Evolutionary conservation across 1,140 invertebrate species (phyloP).

Genomic region (Euura lappo): DNA sequence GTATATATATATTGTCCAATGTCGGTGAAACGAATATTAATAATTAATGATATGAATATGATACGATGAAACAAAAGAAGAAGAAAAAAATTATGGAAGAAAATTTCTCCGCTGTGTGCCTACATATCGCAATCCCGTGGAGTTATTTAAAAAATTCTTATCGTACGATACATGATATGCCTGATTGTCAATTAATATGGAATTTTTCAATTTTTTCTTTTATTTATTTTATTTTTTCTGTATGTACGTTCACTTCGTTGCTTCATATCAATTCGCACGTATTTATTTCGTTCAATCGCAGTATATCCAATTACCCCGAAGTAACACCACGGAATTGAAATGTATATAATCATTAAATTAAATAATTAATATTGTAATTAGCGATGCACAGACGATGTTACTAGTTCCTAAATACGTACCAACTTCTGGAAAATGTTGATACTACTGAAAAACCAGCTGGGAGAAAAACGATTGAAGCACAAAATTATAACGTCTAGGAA

Average conservation of each 20-base stretch:
- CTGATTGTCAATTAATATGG: background rate
- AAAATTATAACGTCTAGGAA: background rate
- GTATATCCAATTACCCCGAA: background rate
- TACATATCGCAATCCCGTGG: constrained; percentile 3
- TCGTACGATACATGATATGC: background rate
- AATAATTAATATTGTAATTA: background rate
- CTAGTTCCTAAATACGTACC: constrained; percentile 2
- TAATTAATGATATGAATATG: no score
- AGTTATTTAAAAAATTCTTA: background rate
- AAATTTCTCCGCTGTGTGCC: constrained; percentile 6
- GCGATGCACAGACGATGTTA: constrained; percentile 1
- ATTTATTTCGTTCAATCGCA: background rate
- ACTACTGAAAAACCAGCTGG: background rate
- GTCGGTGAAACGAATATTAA: background rate
- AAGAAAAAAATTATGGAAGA: background rate
- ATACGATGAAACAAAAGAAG: no score
- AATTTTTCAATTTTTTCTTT: no score
- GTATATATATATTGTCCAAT: background rate
- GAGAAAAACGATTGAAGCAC: background rate
- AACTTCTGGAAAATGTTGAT: background rate
- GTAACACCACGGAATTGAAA: constrained; percentile 3
- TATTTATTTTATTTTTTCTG: no score
- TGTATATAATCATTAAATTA: constrained; percentile 6
- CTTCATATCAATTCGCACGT: background rate
- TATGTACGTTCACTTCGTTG: no score